Evolutionary conservation across 2,888 invertebrate genomes (phyloP), one percentile per base, ranked within the genome.

Genomic region (Rhimphoctona megacephalus): DNA sequence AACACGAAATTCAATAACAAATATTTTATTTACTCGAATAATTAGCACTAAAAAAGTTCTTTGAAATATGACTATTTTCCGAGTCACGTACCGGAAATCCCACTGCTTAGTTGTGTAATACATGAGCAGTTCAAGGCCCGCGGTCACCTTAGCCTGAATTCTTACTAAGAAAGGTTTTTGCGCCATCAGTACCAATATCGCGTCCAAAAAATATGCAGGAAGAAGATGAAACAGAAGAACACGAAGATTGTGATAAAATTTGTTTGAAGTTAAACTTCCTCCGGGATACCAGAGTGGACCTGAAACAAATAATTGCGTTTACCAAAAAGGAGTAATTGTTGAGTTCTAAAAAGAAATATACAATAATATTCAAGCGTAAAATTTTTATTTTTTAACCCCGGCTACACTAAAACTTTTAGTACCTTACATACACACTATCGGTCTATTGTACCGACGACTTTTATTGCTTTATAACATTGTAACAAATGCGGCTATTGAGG

Each of bases 91-190:
- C 93, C 89, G 95, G 92, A 98, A 98, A 54, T 96, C 94, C 99
- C 99, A 99, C 85, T 97, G 95, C 81, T 97, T 96, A 5, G 96
- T 97, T 0, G 98, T 98, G 94, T 98, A 98, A 93, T 97, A 98
- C 88, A 97, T 96, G 11, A 98, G 94, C 0, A 97, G 95, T 83
- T 95, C 95, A 22, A 97, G 93, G 0, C 97, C 97, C 69, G 95
- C 95, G 70, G 95, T 94, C 57, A 96, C 96, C 33, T 96, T 95
- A 73, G 95, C 95, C 90, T 97, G 97, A 0, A 96, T 94, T 85
- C 95, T 95, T 0, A 97, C 95, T 95, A 97, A 95, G 91, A 97
- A 98, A 89, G 96, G 97, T 94, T 97, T 97, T 90, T 96, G 96
- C 5, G 97, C 96, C 73, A 96, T 95, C 33, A 98, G 82, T 19